Conservation (phyloP, 2,113 vertebrate species). For the Dipodomys stephensi region DNA sequence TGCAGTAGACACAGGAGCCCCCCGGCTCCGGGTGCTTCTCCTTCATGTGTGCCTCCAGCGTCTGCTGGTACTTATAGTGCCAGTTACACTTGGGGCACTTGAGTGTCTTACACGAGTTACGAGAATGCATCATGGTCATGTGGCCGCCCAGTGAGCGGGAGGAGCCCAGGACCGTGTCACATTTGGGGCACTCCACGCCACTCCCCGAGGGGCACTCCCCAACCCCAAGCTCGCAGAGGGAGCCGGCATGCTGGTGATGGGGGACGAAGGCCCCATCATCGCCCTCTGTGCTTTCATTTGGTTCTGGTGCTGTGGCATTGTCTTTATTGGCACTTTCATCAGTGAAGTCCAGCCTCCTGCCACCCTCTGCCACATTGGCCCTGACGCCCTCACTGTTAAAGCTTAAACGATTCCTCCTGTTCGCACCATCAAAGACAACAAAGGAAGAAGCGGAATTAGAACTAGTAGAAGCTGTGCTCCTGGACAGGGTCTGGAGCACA, state of each 20-base stretch:
- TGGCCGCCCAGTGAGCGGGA: slow-evolving; percentile 98
- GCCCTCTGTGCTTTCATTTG: slow-evolving; percentile 98
- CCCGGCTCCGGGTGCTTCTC: slow-evolving; percentile 99
- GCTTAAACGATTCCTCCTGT: slow-evolving; percentile 97
- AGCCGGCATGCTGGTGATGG: slow-evolving; percentile 92
- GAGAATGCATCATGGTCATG: slow-evolving; percentile 99
- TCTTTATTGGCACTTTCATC: slow-evolving; percentile 99
- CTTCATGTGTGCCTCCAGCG: slow-evolving; percentile 99
- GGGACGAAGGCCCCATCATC: slow-evolving; percentile 93
- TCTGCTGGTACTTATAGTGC: slow-evolving; percentile 99
- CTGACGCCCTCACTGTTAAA: slow-evolving; percentile 98
- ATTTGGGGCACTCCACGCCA: slow-evolving; percentile 98
- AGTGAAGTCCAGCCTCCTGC: slow-evolving; percentile 93
- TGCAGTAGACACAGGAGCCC: slow-evolving; percentile 96
- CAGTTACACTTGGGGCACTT: slow-evolving; percentile 99
- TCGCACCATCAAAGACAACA: slow-evolving; percentile 95
- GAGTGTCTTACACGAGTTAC: slow-evolving; percentile 99
- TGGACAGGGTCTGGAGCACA: slow-evolving; percentile 95
- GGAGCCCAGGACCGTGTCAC: slow-evolving; percentile 97
- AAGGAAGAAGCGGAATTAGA: slow-evolving; percentile 95
- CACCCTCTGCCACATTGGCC: slow-evolving; percentile 93
- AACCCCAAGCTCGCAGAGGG: slow-evolving; percentile 94
- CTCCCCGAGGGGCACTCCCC: slow-evolving; percentile 97
- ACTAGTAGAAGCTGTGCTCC: slow-evolving; percentile 93
- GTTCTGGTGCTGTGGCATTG: slow-evolving; percentile 99